These are phyloP conservation scores for Sebastes oblongus DNA, from an alignment of 2,797 vertebrate species.

Conservation along the genomic window DNA sequence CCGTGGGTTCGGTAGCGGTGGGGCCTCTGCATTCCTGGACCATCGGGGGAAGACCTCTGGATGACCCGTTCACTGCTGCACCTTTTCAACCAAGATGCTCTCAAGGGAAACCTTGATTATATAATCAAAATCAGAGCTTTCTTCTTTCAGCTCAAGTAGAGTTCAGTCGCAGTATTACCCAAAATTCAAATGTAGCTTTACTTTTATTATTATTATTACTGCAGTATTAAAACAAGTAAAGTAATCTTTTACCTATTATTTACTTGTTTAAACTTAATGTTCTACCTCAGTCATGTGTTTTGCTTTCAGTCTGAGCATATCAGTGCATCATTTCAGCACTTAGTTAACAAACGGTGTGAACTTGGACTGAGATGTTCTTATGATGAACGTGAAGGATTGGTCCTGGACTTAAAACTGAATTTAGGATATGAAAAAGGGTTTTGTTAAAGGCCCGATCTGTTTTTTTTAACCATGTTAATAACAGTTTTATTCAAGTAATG, in stretches of 20 bases:
- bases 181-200: background rate
- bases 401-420: background rate
- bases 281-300: constrained; percentile 64
- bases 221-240: constrained; percentile 23
- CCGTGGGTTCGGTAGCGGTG: constrained; percentile 88
- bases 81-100: constrained; percentile 86
- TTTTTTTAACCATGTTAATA: too few species aligned
- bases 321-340: constrained; percentile 30
- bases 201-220: background rate
- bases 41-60: constrained; percentile 68
- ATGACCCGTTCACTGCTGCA: constrained; percentile 86
- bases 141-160: constrained; percentile 11
- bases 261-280: constrained; percentile 17
- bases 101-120: constrained; percentile 81
- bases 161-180: constrained; percentile 29
- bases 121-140: constrained; percentile 6
- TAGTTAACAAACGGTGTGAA: constrained; percentile 22
- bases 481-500: background rate
- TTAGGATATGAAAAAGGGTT: background rate
- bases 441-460: background rate
- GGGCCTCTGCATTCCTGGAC: constrained; percentile 86
- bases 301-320: constrained; percentile 1
- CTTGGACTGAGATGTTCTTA: background rate
- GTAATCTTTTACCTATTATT: background rate
- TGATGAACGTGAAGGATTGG: background rate